Percentiles rank a stretch among this genome's conserved stretches.
Evolutionary conservation across 2,888 invertebrate genomes (phyloP).

Genomic region (Chamaedrilus cognettii): DNA sequence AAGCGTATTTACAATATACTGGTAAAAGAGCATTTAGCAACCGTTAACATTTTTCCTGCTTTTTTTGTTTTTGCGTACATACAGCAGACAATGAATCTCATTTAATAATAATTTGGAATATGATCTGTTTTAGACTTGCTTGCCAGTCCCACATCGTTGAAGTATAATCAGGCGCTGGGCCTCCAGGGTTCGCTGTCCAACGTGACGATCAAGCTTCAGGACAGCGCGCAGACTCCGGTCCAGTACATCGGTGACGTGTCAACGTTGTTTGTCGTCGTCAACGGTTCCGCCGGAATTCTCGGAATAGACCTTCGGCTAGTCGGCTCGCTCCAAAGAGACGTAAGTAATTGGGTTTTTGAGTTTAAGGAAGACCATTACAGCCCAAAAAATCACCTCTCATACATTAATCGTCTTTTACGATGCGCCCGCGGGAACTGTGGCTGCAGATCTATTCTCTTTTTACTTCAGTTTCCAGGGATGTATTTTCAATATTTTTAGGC

Average conservation of each 20-base stretch:
- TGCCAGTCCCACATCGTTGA: neutral
- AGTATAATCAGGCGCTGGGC: neutral
- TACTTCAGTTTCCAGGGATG: neutral
- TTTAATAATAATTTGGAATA: no score
- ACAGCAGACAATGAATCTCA: no score
- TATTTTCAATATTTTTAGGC: neutral
- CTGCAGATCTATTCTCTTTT: neutral
- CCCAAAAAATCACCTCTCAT: no score
- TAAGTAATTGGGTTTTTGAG: no score
- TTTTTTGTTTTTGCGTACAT: no score
- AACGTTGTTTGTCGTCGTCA: neutral
- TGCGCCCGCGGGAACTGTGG: no score
- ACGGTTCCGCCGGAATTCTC: neutral
- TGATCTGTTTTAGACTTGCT: neutral
- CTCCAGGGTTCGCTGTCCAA: neutral
- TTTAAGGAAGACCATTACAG: no score
- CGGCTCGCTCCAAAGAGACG: neutral
- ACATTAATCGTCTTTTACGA: no score
- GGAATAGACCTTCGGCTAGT: neutral
- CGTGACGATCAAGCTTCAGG: neutral
- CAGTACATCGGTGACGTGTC: neutral
- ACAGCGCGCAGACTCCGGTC: neutral
- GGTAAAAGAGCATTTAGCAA: neutral
- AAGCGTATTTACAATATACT: neutral
- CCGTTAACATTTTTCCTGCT: no score